Conservation (phyloP, 2,113 vertebrate species). For the Catharus bicknelli region DNA sequence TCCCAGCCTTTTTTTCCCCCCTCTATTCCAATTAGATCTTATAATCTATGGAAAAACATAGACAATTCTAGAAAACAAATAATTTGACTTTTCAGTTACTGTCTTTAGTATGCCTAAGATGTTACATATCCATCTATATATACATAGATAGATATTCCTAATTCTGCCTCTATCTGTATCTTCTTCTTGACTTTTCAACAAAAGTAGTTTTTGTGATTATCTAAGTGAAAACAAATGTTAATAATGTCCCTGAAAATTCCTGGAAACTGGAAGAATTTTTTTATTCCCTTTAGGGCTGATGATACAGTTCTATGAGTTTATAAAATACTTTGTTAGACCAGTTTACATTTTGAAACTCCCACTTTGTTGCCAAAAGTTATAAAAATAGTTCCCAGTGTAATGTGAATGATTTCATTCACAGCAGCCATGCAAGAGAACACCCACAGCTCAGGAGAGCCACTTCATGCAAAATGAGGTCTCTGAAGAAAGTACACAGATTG, state of each 20-base stretch:
- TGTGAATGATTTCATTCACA: constrained; percentile 34
- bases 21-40: not conserved
- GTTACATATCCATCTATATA: not conserved
- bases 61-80: not conserved
- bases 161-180: not conserved
- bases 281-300: not conserved
- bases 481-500: not conserved
- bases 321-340: not conserved
- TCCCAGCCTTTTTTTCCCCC: not conserved
- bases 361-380: constrained; percentile 3
- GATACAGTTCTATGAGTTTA: not conserved
- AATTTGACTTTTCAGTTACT: not conserved
- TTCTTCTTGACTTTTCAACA: not conserved
- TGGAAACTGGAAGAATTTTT: not conserved
- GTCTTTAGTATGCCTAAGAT: not conserved
- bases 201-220: not conserved
- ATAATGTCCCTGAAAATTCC: not conserved
- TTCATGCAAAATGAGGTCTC: not conserved
- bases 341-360: constrained; percentile 5
- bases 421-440: not conserved
- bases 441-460: not conserved
- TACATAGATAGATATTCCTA: not conserved
- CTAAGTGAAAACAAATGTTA: constrained; percentile 14
- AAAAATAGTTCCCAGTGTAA: not conserved
- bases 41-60: not conserved